Conservation (phyloP, 2,797 vertebrate species). For the Sebastes nivosus region DNA sequence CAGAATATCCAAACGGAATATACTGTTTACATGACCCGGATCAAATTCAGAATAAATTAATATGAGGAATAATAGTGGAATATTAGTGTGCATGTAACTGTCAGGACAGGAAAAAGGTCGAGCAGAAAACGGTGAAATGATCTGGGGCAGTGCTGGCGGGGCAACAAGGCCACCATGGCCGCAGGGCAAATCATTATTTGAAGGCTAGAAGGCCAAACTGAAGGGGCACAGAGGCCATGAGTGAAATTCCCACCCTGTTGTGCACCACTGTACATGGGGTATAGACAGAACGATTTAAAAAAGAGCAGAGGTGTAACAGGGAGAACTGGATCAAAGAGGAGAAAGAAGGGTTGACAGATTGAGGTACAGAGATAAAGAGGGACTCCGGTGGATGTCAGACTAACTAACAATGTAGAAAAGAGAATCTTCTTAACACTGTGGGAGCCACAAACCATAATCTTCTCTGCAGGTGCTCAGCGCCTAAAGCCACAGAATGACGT, state of each 20-base stretch:
- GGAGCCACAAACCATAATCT: constrained; percentile 44
- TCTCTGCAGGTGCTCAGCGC: constrained; percentile 36
- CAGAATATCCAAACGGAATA: neutral
- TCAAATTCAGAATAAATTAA: neutral
- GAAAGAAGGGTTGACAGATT: constrained; percentile 10
- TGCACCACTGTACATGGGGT: neutral
- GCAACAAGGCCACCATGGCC: neutral
- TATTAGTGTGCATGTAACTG: neutral
- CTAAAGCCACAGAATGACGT: constrained; percentile 18
- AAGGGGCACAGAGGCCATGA: neutral
- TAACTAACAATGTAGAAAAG: constrained; percentile 15
- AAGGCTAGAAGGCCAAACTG: neutral
- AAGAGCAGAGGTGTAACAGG: constrained; percentile 16
- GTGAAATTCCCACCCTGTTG: neutral
- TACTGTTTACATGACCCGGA: neutral
- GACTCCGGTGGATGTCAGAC: neutral
- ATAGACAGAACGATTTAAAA: neutral
- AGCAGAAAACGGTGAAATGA: neutral
- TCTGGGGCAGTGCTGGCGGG: neutral
- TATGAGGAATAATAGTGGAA: neutral
- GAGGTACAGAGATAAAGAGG: constrained; percentile 3
- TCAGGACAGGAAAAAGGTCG: neutral
- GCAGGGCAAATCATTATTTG: neutral
- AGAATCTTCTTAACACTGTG: constrained; percentile 19
- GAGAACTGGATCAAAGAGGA: constrained; percentile 3